Evolutionary conservation across 2,797 vertebrate species (phyloP).

Genomic region (Prunella strophiata): DNA sequence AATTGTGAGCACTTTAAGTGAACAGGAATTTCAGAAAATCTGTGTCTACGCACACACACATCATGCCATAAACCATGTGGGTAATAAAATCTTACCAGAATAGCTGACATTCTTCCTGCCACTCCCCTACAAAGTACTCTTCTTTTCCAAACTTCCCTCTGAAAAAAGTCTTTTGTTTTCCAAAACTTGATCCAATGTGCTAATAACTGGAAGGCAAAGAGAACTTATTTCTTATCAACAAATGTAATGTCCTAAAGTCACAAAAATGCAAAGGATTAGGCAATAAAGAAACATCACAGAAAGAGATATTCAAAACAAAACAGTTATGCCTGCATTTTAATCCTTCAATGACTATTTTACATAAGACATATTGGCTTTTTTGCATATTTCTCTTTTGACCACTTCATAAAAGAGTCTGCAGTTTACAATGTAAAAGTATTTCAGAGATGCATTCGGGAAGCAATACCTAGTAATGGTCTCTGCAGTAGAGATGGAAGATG

Average conservation of each 20-base stretch:
- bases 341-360: slow-evolving; percentile 31
- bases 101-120: slow-evolving; percentile 35
- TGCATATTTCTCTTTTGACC: slow-evolving; percentile 34
- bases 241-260: slow-evolving; percentile 48
- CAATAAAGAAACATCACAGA: slow-evolving; percentile 45
- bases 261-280: slow-evolving; percentile 64
- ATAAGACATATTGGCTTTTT: background rate
- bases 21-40: slow-evolving; percentile 7
- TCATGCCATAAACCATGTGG: background rate
- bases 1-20: background rate
- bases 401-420: slow-evolving; percentile 14
- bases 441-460: background rate
- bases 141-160: slow-evolving; percentile 23
- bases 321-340: slow-evolving; percentile 38
- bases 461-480: background rate
- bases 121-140: background rate
- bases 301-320: slow-evolving; percentile 55
- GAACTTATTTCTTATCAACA: slow-evolving; percentile 43
- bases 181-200: background rate
- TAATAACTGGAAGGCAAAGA: slow-evolving; percentile 40
- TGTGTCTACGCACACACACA: background rate
- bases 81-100: slow-evolving; percentile 39
- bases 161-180: slow-evolving; percentile 6
- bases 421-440: slow-evolving; percentile 19
- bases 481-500: background rate